phyloP scores from a whole-genome alignment of 2,888 invertebrate genomes.

The Boloria selene region DNA sequence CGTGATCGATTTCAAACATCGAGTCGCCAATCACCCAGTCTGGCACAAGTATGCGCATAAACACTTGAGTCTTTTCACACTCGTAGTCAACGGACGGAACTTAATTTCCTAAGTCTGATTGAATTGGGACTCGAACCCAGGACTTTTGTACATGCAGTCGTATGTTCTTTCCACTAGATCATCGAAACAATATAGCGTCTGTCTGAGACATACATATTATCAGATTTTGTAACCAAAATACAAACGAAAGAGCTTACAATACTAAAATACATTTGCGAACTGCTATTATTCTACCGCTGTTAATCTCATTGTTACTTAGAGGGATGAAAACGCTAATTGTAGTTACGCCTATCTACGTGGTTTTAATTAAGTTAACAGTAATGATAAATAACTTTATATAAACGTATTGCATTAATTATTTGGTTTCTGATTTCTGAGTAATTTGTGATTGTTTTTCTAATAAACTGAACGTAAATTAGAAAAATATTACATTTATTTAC shows the following conservation, averaged over 20 bases:
- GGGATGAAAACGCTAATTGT: conserved; percentile 35
- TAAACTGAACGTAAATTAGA: not conserved
- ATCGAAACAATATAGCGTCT: too few relatives aligned
- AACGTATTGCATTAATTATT: not conserved
- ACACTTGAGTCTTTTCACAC: too few relatives aligned
- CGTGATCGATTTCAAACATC: too few relatives aligned
- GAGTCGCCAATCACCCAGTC: too few relatives aligned
- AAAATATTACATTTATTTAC: too few relatives aligned
- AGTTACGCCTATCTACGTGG: conserved; percentile 40
- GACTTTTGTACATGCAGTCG: too few relatives aligned
- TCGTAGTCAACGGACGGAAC: too few relatives aligned
- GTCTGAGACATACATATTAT: too few relatives aligned
- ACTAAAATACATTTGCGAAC: not conserved
- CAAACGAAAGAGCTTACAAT: not conserved
- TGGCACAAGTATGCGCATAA: too few relatives aligned
- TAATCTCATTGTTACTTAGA: conserved; percentile 14
- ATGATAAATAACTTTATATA: conserved; percentile 9
- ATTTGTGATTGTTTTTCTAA: not conserved
- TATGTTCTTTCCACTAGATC: too few relatives aligned
- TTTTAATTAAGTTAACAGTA: conserved; percentile 55
- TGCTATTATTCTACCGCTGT: not conserved
- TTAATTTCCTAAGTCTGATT: too few relatives aligned
- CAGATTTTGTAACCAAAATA: not conserved
- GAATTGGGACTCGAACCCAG: too few relatives aligned
- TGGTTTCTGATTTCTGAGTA: not conserved